phyloP scores from a whole-genome alignment of 2,888 invertebrate species.

The Acanthopleura granulata region DNA sequence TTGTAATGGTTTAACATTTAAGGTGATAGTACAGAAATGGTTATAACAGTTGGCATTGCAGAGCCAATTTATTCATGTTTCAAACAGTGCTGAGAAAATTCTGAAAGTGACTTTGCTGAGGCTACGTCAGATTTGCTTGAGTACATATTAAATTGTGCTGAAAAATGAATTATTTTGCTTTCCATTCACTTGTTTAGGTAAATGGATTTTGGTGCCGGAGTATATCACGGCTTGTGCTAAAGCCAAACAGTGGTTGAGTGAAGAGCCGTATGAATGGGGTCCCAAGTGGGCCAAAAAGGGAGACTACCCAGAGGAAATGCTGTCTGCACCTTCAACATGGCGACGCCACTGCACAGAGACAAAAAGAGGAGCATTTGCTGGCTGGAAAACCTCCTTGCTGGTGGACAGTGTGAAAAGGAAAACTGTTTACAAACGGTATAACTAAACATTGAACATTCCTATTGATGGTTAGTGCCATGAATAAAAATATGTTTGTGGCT shows the following conservation, averaged over 20 bases:
- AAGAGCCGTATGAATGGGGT: slow-evolving; percentile 56
- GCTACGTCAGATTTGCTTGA: too few relatives aligned
- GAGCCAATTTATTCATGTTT: too few relatives aligned
- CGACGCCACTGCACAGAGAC: slow-evolving; percentile 37
- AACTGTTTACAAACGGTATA: slow-evolving; percentile 51
- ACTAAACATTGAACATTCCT: too few relatives aligned
- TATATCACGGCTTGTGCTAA: slow-evolving; percentile 45
- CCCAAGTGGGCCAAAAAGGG: slow-evolving; percentile 22
- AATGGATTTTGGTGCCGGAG: slow-evolving; percentile 54
- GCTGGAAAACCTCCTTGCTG: slow-evolving; percentile 56
- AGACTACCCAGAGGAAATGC: slow-evolving; percentile 30
- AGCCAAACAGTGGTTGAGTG: slow-evolving; percentile 47
- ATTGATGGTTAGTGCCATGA: too few relatives aligned
- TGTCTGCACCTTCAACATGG: slow-evolving; percentile 49
- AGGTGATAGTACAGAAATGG: too few relatives aligned
- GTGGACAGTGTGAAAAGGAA: slow-evolving; percentile 39
- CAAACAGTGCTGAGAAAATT: too few relatives aligned
- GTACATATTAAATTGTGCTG: too few relatives aligned
- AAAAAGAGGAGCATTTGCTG: slow-evolving; percentile 42
- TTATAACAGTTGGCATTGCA: too few relatives aligned
- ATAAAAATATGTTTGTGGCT: too few relatives aligned
- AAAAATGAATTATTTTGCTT: too few relatives aligned
- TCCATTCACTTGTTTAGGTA: slow-evolving; percentile 38
- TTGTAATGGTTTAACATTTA: too few relatives aligned
- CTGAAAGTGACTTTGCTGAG: too few relatives aligned